These are phyloP conservation scores for Pachypanchax playfairii DNA, from an alignment of 2,113 vertebrate species.

Conservation along the genomic window DNA sequence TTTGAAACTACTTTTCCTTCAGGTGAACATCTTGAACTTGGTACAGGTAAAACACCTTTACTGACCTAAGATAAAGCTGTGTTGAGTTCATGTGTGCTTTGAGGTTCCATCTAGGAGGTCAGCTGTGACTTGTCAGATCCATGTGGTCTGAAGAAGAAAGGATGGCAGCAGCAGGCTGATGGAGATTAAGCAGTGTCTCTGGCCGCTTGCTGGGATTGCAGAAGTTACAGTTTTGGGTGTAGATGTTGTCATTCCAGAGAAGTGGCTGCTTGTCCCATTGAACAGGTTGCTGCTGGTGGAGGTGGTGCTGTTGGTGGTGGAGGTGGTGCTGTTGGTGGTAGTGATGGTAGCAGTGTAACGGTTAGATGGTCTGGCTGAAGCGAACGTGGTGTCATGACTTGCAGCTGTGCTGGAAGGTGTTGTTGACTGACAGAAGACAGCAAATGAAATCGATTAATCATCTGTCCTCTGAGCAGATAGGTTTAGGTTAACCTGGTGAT, in stretches of 20 bases:
- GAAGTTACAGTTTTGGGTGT: fast-evolving
- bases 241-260: fast-evolving
- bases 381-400: fast-evolving
- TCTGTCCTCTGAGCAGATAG: too few relatives aligned
- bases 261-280: neutral
- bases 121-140: neutral
- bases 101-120: too few relatives aligned
- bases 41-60: neutral
- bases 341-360: too few relatives aligned
- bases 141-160: constrained; percentile 15
- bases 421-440: neutral
- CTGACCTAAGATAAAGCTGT: too few relatives aligned
- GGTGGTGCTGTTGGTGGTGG: neutral
- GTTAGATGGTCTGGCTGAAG: neutral
- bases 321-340: neutral
- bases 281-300: neutral
- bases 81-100: too few relatives aligned
- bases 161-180: constrained; percentile 24
- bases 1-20: too few relatives aligned
- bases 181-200: constrained; percentile 6
- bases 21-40: too few relatives aligned
- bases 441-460: too few relatives aligned
- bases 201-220: neutral
- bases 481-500: neutral
- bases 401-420: neutral